phyloP scores from a whole-genome alignment of 2,113 vertebrate genomes.

The Sylvia atricapilla region DNA sequence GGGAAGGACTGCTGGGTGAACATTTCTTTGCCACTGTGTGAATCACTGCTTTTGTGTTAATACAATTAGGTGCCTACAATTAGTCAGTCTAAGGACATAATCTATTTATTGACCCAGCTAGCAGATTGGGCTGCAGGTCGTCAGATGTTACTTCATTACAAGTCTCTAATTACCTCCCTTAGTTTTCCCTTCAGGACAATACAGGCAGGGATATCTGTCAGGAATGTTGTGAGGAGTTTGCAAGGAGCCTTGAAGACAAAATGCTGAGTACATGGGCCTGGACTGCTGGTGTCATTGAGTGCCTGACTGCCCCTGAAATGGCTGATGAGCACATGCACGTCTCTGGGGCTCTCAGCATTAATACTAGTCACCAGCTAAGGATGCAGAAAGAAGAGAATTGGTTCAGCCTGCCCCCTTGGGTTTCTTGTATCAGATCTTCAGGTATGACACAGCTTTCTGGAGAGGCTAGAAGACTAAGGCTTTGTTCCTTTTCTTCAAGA shows the following conservation, averaged over 20 bases:
- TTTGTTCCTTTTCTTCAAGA: background rate
- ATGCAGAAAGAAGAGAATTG: background rate
- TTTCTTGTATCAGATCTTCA: background rate
- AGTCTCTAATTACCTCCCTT: conserved; percentile 23
- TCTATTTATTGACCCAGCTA: conserved; percentile 12
- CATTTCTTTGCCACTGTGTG: background rate
- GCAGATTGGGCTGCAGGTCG: conserved; percentile 8
- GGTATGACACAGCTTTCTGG: background rate
- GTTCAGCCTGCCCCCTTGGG: background rate
- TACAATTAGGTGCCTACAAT: conserved; percentile 28
- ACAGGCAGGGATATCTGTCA: background rate
- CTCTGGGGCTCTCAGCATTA: background rate
- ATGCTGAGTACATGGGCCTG: background rate
- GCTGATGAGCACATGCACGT: background rate
- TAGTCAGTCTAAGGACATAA: conserved; percentile 21
- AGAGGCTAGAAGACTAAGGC: background rate
- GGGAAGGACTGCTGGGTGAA: conserved; percentile 11
- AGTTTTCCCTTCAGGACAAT: conserved; percentile 25
- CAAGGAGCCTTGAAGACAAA: background rate
- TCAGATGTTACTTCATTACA: conserved; percentile 11
- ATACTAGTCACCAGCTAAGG: background rate
- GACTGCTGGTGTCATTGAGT: background rate
- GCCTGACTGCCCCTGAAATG: background rate
- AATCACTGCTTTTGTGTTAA: conserved; percentile 43
- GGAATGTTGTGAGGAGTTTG: background rate